Evolutionary conservation across 2,888 invertebrate species (phyloP).

Genomic region (Hipparchia sbordonii): DNA sequence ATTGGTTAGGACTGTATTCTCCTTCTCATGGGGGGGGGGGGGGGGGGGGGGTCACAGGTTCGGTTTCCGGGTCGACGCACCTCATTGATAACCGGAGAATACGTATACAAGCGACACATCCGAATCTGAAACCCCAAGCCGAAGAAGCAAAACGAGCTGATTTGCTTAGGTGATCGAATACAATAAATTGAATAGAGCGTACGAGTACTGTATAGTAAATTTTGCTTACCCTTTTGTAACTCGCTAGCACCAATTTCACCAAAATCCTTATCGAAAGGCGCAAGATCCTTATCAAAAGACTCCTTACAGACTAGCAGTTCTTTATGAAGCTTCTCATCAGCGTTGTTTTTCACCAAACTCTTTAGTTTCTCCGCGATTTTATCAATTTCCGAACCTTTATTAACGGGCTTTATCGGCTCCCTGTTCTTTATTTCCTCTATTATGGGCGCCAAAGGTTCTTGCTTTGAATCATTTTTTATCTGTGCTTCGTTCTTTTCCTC

Average conservation of each 20-base stretch:
- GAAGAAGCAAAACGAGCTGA: too few species aligned
- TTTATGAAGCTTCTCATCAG: conserved; percentile 58
- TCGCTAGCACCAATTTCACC: conserved; percentile 10
- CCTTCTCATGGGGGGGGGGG: too few species aligned
- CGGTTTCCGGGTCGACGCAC: too few species aligned
- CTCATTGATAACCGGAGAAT: too few species aligned
- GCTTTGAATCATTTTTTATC: conserved; percentile 47
- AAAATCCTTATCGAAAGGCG: conserved; percentile 30
- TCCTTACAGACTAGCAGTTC: conserved; percentile 68
- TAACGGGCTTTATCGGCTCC: conserved; percentile 57
- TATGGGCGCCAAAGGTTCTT: conserved; percentile 69
- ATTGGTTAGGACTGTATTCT: too few species aligned
- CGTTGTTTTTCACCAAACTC: conserved; percentile 58
- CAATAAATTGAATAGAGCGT: too few species aligned
- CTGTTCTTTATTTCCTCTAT: conserved; percentile 69
- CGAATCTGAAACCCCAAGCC: too few species aligned
- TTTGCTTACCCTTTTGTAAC: not conserved
- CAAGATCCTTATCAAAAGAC: conserved; percentile 58
- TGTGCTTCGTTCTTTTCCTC: conserved; percentile 32
- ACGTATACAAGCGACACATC: too few species aligned
- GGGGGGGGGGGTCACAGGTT: too few species aligned
- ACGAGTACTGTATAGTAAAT: too few species aligned
- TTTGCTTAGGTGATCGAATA: too few species aligned
- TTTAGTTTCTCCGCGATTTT: conserved; percentile 77
- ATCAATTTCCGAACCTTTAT: conserved; percentile 66